Conservation (phyloP, 35 echinoderm and acorn worm species). For the Ophioderma brevispina region DNA sequence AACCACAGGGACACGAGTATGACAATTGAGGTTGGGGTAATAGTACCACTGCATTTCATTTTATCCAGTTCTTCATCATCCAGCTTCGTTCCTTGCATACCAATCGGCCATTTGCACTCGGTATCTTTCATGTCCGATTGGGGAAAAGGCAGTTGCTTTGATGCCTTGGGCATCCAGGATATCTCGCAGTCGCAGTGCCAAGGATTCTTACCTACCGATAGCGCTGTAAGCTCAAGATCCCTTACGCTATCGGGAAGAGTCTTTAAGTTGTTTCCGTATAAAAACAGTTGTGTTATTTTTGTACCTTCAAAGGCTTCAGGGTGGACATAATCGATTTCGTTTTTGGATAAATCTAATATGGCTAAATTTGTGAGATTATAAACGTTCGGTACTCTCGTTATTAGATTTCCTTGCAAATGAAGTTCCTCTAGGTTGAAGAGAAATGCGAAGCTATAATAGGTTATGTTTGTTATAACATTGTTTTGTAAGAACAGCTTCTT, state of each 20-base stretch:
- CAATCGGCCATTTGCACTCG: not conserved
- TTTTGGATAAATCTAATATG: conserved; percentile 6
- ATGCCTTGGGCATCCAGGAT: not conserved
- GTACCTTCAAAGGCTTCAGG: conserved; percentile 28
- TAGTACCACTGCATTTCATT: not conserved
- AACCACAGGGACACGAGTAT: not conserved
- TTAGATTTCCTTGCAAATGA: not conserved
- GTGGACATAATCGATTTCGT: conserved; percentile 7
- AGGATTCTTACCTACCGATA: conserved; percentile 3
- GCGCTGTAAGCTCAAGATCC: conserved; percentile 2
- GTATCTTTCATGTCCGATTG: not conserved
- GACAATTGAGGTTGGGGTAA: not conserved
- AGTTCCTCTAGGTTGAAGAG: not conserved
- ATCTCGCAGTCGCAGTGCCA: conserved; percentile 32
- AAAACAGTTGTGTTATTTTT: not conserved
- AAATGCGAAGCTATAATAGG: not conserved
- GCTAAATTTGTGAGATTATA: conserved; percentile 2
- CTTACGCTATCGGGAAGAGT: not conserved
- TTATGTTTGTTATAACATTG: not conserved
- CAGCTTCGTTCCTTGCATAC: not conserved
- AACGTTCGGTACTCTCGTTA: conserved; percentile 12
- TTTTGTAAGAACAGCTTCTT: not conserved
- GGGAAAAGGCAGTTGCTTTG: not conserved
- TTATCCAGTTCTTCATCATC: not conserved
- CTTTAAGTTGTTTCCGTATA: not conserved